These are phyloP conservation scores for Dinocampus coccinellae DNA, from an alignment of 2,888 invertebrate genomes.

Conservation along the genomic window DNA sequence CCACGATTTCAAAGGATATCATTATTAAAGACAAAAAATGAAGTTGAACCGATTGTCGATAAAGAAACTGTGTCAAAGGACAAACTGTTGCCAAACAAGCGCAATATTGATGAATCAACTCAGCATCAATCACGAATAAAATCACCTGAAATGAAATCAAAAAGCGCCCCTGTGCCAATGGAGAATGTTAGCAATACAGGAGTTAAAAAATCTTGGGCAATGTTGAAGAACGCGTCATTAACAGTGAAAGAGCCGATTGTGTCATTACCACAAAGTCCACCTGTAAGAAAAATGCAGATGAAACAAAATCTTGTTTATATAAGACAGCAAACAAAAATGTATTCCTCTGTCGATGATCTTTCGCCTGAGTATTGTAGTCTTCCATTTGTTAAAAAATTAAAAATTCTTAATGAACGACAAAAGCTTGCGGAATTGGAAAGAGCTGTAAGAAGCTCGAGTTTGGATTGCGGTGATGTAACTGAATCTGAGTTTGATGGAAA, in stretches of 20 bases:
- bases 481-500: conserved; percentile 72
- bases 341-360: conserved; percentile 87
- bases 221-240: conserved; percentile 79
- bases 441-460: conserved; percentile 84
- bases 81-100: conserved; percentile 54
- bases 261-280: conserved; percentile 54
- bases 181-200: conserved; percentile 63
- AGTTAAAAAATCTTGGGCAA: conserved; percentile 80
- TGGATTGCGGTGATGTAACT: conserved; percentile 79
- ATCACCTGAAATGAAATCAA: background rate
- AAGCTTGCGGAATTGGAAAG: conserved; percentile 86
- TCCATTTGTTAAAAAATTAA: conserved; percentile 89
- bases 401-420: conserved; percentile 89
- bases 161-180: conserved; percentile 38
- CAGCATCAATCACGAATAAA: conserved; percentile 1
- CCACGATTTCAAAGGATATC: conserved; percentile 82
- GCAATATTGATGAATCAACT: conserved; percentile 44
- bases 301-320: conserved; percentile 60
- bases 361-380: conserved; percentile 89
- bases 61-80: conserved; percentile 60
- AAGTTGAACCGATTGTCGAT: conserved; percentile 68
- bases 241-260: conserved; percentile 45
- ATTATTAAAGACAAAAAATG: conserved; percentile 82
- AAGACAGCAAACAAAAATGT: conserved; percentile 74
- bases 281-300: conserved; percentile 48